phyloP scores from a whole-genome alignment of 2,888 invertebrate species.

The Thymelicus acteon region DNA sequence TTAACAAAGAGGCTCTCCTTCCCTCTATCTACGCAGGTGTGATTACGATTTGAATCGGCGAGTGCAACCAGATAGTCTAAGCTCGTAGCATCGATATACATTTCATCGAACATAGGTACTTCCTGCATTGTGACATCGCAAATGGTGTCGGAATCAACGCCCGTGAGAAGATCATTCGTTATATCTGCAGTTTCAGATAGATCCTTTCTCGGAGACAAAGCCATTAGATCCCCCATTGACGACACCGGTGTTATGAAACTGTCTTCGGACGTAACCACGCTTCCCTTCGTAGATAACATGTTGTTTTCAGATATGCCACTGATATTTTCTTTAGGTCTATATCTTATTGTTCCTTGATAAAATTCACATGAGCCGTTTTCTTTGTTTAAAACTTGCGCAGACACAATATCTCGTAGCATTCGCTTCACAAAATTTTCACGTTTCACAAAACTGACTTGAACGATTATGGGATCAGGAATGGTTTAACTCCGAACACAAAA shows the following conservation, averaged over 20 bases:
- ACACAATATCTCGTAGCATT: conserved; percentile 65
- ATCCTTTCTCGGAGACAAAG: conserved; percentile 66
- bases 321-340: background rate
- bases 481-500: conserved; percentile 23
- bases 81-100: conserved; percentile 84
- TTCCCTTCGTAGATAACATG: conserved; percentile 62
- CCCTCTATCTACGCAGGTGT: conserved; percentile 65
- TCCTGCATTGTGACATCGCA: conserved; percentile 78
- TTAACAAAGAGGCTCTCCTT: conserved; percentile 88
- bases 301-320: conserved; percentile 40
- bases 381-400: conserved; percentile 51
- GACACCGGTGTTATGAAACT: conserved; percentile 69
- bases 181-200: conserved; percentile 54
- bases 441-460: background rate
- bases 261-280: conserved; percentile 62
- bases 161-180: conserved; percentile 71
- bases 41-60: conserved; percentile 67
- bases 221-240: conserved; percentile 71
- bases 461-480: background rate
- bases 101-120: conserved; percentile 64
- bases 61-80: conserved; percentile 83
- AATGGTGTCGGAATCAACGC: conserved; percentile 69
- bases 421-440: conserved; percentile 42
- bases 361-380: conserved; percentile 57
- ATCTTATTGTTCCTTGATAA: conserved; percentile 45